Evolutionary conservation across 2,797 vertebrate species (phyloP).

Genomic region (Enteromius mattozi): DNA sequence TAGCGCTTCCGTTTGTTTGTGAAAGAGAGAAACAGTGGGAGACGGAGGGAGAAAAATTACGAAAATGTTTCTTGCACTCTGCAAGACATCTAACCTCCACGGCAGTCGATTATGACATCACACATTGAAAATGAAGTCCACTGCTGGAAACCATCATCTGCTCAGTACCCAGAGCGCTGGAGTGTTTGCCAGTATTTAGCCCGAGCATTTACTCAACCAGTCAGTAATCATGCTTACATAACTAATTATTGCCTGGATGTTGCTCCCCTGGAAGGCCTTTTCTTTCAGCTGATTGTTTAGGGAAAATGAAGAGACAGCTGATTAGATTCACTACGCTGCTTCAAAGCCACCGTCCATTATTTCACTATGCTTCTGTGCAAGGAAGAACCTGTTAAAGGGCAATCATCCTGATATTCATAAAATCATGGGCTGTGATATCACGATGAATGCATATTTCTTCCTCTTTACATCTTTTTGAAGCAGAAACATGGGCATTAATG

Average conservation of each 20-base stretch:
- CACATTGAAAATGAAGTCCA: conserved; percentile 21
- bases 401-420: conserved; percentile 49
- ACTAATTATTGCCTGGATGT: conserved; percentile 43
- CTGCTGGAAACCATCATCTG: neutral
- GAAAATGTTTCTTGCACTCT: neutral
- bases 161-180: neutral
- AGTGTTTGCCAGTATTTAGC: conserved; percentile 39
- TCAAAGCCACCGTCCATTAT: conserved; percentile 36
- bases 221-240: conserved; percentile 41
- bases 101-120: conserved; percentile 28
- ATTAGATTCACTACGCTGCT: conserved; percentile 33
- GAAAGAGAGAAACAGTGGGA: neutral
- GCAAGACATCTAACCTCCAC: neutral
- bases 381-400: conserved; percentile 19
- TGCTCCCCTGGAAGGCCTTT: conserved; percentile 35
- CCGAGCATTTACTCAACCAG: conserved; percentile 17
- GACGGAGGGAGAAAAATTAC: neutral
- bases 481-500: neutral
- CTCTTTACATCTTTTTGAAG: conserved; percentile 8
- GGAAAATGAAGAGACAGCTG: conserved; percentile 46
- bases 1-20: conserved; percentile 12
- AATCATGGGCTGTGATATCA: conserved; percentile 23
- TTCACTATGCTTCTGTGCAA: neutral
- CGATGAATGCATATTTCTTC: conserved; percentile 24
- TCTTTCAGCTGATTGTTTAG: conserved; percentile 46